These are phyloP conservation scores for Phyllotis vaccarum DNA, from an alignment of 2,797 vertebrate species.

Conservation along the genomic window DNA sequence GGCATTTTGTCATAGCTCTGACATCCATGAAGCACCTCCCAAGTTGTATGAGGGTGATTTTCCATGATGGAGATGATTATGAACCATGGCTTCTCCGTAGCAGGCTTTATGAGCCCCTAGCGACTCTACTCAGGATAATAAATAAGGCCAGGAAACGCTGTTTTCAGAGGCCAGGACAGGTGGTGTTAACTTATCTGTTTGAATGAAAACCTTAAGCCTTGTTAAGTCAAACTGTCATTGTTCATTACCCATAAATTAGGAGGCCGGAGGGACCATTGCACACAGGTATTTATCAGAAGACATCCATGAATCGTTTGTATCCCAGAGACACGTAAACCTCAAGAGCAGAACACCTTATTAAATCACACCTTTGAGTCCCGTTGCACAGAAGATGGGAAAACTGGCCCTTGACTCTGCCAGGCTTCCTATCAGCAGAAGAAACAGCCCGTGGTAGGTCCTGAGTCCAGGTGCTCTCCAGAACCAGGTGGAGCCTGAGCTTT, in stretches of 20 bases:
- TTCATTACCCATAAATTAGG: conserved; percentile 8
- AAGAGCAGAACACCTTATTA: fast-evolving
- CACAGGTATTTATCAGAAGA: neutral
- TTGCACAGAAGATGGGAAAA: fast-evolving
- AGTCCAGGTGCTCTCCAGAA: fast-evolving
- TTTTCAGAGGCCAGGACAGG: neutral
- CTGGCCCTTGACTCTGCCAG: neutral
- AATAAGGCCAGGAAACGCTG: neutral
- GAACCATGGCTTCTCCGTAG: neutral
- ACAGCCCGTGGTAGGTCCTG: fast-evolving
- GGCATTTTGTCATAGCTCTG: neutral
- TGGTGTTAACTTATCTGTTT: neutral
- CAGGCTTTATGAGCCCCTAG: neutral
- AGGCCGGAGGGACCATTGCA: neutral
- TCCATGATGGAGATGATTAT: neutral
- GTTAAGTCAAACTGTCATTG: conserved; percentile 15
- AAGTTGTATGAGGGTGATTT: neutral
- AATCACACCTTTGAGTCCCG: neutral
- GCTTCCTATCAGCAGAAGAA: too few species aligned
- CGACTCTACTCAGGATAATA: neutral
- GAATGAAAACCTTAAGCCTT: conserved; percentile 39
- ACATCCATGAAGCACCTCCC: neutral
- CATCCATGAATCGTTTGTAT: fast-evolving
- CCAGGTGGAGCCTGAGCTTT: neutral
- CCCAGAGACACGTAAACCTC: fast-evolving